Base-by-base conservation (phyloP, 1,140 invertebrate species). In the Mycetomoellerius zeteki region DNA sequence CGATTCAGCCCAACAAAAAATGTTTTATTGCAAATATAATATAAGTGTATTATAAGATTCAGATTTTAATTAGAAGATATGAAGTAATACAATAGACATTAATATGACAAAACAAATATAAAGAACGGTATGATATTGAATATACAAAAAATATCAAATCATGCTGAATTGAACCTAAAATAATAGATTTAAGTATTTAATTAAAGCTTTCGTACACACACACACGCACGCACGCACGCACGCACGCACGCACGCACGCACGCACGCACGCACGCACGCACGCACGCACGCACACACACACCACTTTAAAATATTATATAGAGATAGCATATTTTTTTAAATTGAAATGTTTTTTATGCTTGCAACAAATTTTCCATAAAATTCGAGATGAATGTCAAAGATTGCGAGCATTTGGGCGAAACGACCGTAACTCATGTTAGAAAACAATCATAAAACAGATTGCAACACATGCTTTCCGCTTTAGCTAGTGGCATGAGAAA, bases 391-490 rank as follows among this genome's bases (percentile, higher is more conserved):
- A 14, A 6, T 54, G 1, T 33, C 27, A 69, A 80, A 69, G n/a
- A n/a, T 24, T 8, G n/a, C 1, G 2, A 16, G 7, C 14, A 24
- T 67, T 80, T 67, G 14, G 2, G 14, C 0, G 27, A 67, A 52
- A 80, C 3, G 4, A 52, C 6, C 19, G 27, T 24, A 43, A 33
- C 3, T 80, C 27, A 37, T 6, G 19, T 50, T 21, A 14, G 12
- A 65, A 80, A 37, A 37, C 33, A 37, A 80, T 43, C n/a, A 16
- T 33, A 67, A 67, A 80, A 54, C 14, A 33, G 47, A 43, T 19
- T 12, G 21, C 21, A 43, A n/a, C 21, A 24, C 14, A 43, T 37
- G 12, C 16, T 77, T 64, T 77, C 19, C 27, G 14, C 0, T 80
- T 24, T 52, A 65, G 43, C 19, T n/a, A 8, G 24, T 21, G 10